These are phyloP conservation scores for Syngnathoides biaculeatus DNA, from an alignment of 2,113 vertebrate species.

Conservation along the genomic window DNA sequence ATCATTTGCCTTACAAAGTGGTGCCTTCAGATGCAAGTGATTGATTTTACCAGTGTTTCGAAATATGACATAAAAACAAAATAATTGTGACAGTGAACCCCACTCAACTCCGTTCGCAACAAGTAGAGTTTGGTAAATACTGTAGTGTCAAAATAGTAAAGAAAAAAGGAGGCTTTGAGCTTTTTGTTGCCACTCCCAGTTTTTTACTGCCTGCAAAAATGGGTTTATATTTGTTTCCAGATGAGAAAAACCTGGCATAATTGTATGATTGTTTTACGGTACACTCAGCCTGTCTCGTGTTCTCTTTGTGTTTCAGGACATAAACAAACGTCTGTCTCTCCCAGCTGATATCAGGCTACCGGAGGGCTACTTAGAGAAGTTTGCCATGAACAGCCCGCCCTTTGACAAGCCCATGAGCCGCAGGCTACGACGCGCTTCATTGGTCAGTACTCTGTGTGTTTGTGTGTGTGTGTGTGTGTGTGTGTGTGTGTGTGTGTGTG, in stretches of 20 bases:
- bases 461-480: constrained; percentile 8
- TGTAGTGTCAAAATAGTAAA: too few relatives aligned
- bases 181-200: too few relatives aligned
- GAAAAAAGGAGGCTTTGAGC: too few relatives aligned
- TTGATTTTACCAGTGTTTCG: neutral
- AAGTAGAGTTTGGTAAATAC: too few relatives aligned
- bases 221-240: neutral
- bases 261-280: neutral
- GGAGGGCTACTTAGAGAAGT: constrained; percentile 80
- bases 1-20: neutral
- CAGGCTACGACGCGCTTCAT: constrained; percentile 72
- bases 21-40: neutral
- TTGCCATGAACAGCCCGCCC: constrained; percentile 79
- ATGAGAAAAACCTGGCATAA: neutral
- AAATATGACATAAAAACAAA: too few relatives aligned
- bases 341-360: constrained; percentile 79
- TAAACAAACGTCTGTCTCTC: constrained; percentile 80
- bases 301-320: constrained; percentile 67
- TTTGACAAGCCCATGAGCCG: constrained; percentile 81
- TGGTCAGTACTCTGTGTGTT: constrained; percentile 61
- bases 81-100: too few relatives aligned
- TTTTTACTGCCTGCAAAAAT: neutral
- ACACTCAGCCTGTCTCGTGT: neutral
- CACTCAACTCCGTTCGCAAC: too few relatives aligned
- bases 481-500: constrained; percentile 1